Conservation (phyloP, 2,113 vertebrate genomes). For the Eudyptes chrysolophus region DNA sequence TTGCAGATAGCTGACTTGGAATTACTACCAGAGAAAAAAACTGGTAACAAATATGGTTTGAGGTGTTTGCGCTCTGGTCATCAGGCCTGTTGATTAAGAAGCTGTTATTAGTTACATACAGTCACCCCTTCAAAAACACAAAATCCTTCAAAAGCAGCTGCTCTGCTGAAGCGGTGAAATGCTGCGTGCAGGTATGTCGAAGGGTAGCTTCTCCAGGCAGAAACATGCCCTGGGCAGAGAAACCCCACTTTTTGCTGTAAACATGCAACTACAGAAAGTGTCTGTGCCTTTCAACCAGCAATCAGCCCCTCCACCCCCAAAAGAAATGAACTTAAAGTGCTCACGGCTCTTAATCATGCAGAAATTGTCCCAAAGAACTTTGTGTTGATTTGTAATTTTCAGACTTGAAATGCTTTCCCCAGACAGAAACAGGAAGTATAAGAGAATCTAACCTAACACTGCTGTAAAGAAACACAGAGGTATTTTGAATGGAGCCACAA, state of each 20-base stretch:
- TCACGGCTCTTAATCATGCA: not conserved
- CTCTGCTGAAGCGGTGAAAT: not conserved
- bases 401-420: not conserved
- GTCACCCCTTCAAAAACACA: not conserved
- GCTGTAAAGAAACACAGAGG: not conserved
- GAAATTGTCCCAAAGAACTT: not conserved
- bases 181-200: fast-evolving
- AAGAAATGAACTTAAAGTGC: not conserved
- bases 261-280: not conserved
- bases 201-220: not conserved
- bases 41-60: not conserved
- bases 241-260: not conserved
- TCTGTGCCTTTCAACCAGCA: not conserved
- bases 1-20: not conserved
- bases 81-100: not conserved
- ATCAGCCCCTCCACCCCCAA: not conserved
- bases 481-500: not conserved
- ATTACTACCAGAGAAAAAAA: not conserved
- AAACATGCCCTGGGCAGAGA: not conserved
- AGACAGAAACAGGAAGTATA: not conserved
- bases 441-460: not conserved
- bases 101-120: not conserved
- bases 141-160: not conserved
- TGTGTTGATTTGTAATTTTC: not conserved
- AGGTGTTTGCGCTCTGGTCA: not conserved